Percentiles rank a stretch among this genome's conserved stretches.
phyloP scores from a whole-genome alignment of 2,113 vertebrate species.

The Pithys albifrons region DNA sequence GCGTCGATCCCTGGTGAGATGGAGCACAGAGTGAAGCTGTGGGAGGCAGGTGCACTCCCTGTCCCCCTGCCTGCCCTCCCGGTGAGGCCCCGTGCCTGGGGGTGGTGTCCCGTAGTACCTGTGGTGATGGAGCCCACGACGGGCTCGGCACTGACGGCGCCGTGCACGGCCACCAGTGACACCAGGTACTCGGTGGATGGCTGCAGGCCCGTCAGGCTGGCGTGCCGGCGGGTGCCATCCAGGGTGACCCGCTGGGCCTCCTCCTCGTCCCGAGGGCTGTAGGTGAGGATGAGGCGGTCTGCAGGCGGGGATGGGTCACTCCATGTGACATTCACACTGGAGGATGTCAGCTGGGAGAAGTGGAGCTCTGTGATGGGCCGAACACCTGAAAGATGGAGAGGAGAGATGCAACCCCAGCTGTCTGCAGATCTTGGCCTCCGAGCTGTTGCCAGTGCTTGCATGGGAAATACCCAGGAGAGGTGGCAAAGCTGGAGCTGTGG shows the following conservation, averaged over 20 bases:
- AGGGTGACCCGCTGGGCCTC: constrained; percentile 84
- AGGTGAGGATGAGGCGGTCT: constrained; percentile 88
- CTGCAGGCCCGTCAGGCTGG: constrained; percentile 82
- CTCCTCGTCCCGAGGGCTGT: constrained; percentile 78
- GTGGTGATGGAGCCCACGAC: constrained; percentile 88
- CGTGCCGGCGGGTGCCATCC: constrained; percentile 85
- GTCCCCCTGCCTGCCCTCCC: not conserved
- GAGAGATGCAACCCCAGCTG: not conserved
- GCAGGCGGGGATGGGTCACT: constrained; percentile 92
- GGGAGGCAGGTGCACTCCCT: not conserved
- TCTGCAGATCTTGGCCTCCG: not conserved
- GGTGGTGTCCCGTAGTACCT: constrained; percentile 74
- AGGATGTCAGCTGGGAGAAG: constrained; percentile 92
- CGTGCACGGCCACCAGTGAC: constrained; percentile 89
- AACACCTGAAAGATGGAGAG: constrained; percentile 82
- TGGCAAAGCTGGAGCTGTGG: not conserved
- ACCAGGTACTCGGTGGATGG: constrained; percentile 90
- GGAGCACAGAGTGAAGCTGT: not conserved
- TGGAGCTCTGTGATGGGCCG: constrained; percentile 92
- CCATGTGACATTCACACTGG: constrained; percentile 90
- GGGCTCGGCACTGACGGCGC: constrained; percentile 84
- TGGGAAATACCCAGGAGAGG: not conserved
- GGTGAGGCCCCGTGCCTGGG: accelerated
- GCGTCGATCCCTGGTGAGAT: constrained; percentile 85
- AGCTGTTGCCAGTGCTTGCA: accelerated